Conservation (phyloP, 2,113 vertebrate genomes). For the Sylvietta virens region DNA sequence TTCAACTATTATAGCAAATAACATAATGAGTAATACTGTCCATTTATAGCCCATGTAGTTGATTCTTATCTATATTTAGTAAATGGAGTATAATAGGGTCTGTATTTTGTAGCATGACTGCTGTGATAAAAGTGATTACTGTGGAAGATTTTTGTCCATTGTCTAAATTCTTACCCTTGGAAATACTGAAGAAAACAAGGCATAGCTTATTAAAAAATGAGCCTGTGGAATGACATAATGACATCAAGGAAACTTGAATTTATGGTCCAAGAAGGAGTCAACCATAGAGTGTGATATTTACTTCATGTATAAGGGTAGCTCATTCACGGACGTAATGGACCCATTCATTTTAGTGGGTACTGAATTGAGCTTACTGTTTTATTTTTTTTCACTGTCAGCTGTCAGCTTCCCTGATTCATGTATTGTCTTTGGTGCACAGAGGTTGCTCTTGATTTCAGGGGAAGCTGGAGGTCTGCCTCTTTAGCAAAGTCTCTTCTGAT, state of each 20-base stretch:
- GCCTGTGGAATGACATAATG: background rate
- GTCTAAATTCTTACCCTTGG: background rate
- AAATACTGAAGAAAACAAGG: background rate
- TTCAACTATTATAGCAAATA: background rate
- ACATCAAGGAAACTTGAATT: background rate
- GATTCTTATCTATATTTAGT: background rate
- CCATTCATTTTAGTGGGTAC: background rate
- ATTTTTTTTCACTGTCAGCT: background rate
- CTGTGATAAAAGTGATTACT: background rate
- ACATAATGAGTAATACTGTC: background rate
- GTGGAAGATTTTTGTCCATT: background rate
- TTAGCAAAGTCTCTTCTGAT: background rate
- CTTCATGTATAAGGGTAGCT: background rate
- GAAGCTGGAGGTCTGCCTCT: background rate
- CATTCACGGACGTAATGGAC: background rate
- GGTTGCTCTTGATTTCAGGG: background rate
- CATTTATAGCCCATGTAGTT: background rate
- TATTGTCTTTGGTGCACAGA: background rate
- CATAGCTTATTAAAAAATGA: background rate
- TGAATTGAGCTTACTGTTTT: background rate
- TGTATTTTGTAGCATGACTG: background rate
- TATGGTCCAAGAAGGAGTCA: background rate
- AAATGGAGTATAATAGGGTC: background rate
- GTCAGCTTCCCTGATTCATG: background rate
- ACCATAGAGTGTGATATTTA: rapidly evolving